phyloP scores from a whole-genome alignment of 1,140 invertebrate genomes.

The Bursaphelenchus mucronatus region DNA sequence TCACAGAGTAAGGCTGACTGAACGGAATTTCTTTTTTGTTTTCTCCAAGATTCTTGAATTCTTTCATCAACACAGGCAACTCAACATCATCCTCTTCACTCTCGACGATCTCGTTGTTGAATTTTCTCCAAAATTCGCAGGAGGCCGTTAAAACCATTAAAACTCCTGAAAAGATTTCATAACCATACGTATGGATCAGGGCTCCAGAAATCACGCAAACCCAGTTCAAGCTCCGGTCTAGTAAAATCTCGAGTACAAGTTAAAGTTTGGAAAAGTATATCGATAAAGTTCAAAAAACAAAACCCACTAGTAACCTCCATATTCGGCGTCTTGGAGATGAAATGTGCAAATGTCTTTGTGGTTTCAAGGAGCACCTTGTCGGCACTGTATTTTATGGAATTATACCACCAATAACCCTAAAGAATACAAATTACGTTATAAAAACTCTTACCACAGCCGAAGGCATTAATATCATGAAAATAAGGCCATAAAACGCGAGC shows the following conservation, averaged over 20 bases:
- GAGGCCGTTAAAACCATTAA: slow-evolving; percentile 93
- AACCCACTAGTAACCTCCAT: slow-evolving; percentile 79
- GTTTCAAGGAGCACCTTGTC: slow-evolving; percentile 86
- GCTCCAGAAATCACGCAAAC: not conserved
- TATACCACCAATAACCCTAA: slow-evolving; percentile 94
- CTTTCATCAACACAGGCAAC: slow-evolving; percentile 85
- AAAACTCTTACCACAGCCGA: slow-evolving; percentile 71
- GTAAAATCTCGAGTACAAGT: slow-evolving; percentile 5
- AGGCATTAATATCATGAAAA: slow-evolving; percentile 95
- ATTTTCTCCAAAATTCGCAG: slow-evolving; percentile 86
- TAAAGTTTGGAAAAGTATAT: slow-evolving; percentile 13
- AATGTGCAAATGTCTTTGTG: slow-evolving; percentile 88
- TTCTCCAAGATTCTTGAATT: slow-evolving; percentile 80
- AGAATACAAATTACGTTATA: slow-evolving; percentile 22
- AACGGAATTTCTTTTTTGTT: slow-evolving; percentile 91
- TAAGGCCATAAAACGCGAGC: slow-evolving; percentile 84
- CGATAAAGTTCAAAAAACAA: slow-evolving; percentile 1
- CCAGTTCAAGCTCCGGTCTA: slow-evolving; percentile 4
- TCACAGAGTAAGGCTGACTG: slow-evolving; percentile 89
- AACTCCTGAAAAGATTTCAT: slow-evolving; percentile 66
- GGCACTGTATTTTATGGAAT: slow-evolving; percentile 89
- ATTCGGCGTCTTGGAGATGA: slow-evolving; percentile 86
- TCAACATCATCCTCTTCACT: slow-evolving; percentile 89
- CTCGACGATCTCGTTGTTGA: slow-evolving; percentile 88
- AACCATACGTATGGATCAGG: not conserved